Evolutionary conservation across 37 sponge, comb jelly and placozoan genomes (phyloP), one percentile per base, ranked within the genome.

Genomic region (Beroe forskalii): DNA sequence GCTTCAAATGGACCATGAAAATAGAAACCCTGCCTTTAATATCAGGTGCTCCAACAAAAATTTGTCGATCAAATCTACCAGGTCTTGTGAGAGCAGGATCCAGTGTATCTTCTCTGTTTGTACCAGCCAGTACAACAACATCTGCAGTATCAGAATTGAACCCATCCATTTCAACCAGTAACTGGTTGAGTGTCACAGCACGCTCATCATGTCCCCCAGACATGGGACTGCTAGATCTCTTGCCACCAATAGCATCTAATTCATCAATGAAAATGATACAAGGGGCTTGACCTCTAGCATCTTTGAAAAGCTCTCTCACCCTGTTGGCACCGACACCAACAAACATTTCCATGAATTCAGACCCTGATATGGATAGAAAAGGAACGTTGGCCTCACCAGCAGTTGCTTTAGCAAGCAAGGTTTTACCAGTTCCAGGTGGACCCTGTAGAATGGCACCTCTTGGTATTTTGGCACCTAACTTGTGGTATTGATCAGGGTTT

Each of bases 231-330:
- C 94, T 91, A 32, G 91, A 91, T 23, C 90, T 44, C 36, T 89
- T 92, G 23, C 96, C 94, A 28, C 97, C 97, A 35, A 97, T 96
- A 41, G 97, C 97, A 91, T 97, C 97, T 60, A 97, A 94, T 92
- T 97, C 97, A 89, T 97, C 97, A 64, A 97, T 97, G 89, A 97
- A 97, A 40, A 97, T 95, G 42, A 97, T 97, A 62, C 97, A 97
- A 20, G 97, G 97, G 31, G 95, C 92, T 91, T 97, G 94, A 91
- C 93, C 92, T 25, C 95, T 76, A 28, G 97, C 97, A 89, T 97
- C 93, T 42, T 93, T 90, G 90, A 94, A 96, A 40, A 96, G 92
- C 62, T 93, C 94, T 33, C 96, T 42, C 0, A 94, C 94, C 55
- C 95, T 89, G 0, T 95, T 96, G n/a, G 97, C 96, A 0, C 97